Conservation (phyloP, 2,888 invertebrate species). For the Tipula unca region DNA sequence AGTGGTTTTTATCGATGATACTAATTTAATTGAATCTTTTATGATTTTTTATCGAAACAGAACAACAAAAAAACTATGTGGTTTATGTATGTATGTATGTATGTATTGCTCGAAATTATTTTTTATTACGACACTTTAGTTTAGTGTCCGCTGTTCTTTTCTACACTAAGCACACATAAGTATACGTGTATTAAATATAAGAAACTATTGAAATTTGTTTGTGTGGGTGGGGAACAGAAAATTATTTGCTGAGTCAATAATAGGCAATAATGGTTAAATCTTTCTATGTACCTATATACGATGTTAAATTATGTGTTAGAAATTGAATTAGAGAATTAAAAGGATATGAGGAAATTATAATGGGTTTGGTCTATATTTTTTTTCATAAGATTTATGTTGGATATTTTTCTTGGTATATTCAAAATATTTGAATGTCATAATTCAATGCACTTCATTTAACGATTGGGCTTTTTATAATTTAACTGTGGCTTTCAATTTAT, state of each 20-base stretch:
- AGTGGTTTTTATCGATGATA: neutral
- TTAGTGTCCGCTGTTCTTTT: neutral
- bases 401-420: neutral
- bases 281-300: neutral
- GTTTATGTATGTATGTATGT: neutral
- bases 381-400: neutral
- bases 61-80: neutral
- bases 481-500: no score
- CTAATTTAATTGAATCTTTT: neutral
- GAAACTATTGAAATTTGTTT: neutral
- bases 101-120: neutral
- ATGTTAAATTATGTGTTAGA: neutral
- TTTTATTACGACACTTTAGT: neutral
- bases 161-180: neutral
- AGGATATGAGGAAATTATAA: neutral
- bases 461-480: neutral
- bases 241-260: neutral
- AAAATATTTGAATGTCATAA: neutral
- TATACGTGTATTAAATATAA: neutral
- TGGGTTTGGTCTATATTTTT: neutral
- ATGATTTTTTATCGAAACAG: neutral
- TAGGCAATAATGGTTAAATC: slow-evolving; percentile 14
- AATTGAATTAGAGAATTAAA: neutral
- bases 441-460: neutral
- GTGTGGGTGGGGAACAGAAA: neutral